Evolutionary conservation across 2,113 vertebrate species (phyloP).

Genomic region (Cynocephalus volans): DNA sequence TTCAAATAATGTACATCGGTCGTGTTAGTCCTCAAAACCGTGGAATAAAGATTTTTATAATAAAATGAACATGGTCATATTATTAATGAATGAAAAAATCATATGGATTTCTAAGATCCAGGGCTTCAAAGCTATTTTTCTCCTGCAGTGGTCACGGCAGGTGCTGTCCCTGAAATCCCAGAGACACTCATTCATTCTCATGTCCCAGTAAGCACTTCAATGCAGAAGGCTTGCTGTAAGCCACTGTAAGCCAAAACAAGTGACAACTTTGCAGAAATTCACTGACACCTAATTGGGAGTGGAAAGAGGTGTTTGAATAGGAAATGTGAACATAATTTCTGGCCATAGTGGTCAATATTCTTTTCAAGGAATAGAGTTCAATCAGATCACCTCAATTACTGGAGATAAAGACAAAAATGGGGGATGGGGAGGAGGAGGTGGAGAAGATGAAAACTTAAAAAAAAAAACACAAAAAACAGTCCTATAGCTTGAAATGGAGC

Average conservation of each 20-base stretch:
- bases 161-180: not conserved
- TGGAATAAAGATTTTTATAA: not conserved
- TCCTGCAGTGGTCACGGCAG: not conserved
- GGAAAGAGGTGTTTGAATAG: not conserved
- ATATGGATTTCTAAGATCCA: not conserved
- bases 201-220: not conserved
- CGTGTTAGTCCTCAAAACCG: not conserved
- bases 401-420: not conserved
- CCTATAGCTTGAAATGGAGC: not conserved
- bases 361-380: not conserved
- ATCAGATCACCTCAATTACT: not conserved
- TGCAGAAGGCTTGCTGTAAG: not conserved
- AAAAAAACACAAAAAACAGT: not conserved
- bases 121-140: not conserved
- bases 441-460: not conserved
- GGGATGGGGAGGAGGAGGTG: not conserved
- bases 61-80: not conserved
- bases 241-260: not conserved
- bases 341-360: not conserved
- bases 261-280: conserved; percentile 20
- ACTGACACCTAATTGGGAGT: not conserved
- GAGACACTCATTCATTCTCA: too few species aligned
- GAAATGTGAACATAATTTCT: conserved; percentile 2
- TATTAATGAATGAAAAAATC: not conserved
- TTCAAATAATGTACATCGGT: not conserved